Evolutionary conservation across 2,113 vertebrate species (phyloP).

Genomic region (Acrocephalus arundinaceus): DNA sequence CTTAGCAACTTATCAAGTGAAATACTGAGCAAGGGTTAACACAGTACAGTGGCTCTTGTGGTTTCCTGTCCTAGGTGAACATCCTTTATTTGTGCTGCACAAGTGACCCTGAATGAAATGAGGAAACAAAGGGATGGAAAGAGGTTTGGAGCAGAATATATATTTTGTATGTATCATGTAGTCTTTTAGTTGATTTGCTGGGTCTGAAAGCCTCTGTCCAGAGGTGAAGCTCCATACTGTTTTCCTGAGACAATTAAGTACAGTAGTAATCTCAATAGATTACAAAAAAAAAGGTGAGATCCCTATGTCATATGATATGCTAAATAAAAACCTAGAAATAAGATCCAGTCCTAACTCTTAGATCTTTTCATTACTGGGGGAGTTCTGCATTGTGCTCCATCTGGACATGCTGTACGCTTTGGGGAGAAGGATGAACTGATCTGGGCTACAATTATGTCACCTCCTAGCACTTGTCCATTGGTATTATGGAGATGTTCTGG

Average conservation of each 20-base stretch:
- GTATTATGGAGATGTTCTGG: not conserved
- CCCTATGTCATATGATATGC: not conserved
- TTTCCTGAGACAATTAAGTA: not conserved
- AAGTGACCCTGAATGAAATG: not conserved
- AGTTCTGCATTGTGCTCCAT: not conserved
- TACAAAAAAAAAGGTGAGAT: not conserved
- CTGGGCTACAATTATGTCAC: not conserved
- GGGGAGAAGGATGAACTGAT: not conserved
- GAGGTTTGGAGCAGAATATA: not conserved
- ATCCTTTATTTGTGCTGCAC: not conserved
- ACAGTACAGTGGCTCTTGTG: not conserved
- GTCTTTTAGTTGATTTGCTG: not conserved
- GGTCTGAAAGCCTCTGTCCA: not conserved
- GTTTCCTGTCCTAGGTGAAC: not conserved
- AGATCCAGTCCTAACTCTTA: not conserved
- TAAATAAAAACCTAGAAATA: not conserved
- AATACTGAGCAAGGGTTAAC: not conserved
- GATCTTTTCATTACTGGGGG: not conserved
- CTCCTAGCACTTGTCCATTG: not conserved
- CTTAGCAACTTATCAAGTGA: not conserved
- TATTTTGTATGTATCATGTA: not conserved
- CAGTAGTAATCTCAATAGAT: not conserved
- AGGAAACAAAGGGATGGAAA: not conserved
- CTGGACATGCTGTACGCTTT: not conserved
- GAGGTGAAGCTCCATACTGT: not conserved